Base-by-base conservation (phyloP, 1,140 invertebrate species). In the Sarcophaga bullata region DNA sequence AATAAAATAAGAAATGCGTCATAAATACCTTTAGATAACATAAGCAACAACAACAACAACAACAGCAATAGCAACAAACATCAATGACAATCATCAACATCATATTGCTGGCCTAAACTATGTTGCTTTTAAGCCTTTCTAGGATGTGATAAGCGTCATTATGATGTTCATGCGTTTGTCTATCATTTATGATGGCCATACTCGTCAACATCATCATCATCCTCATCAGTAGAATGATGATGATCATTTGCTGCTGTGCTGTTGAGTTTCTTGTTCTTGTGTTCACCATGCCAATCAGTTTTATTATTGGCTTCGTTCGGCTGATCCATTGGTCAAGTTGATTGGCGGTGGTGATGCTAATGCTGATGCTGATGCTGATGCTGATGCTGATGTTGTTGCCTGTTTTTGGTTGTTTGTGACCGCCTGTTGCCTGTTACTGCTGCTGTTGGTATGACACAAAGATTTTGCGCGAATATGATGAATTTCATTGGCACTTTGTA, bases 401-500 rank as follows among this genome's bases (percentile, higher is more conserved):
- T 52, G 19, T 5, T 19, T 62, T 11, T 68, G 68, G 68, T 8
- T 76, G 46, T 15, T 15, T 75, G 73, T 62, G 17, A 7, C 17
- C 7, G 62, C 19, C 17, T 68, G 15, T 68, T 25, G 8, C 17
- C 54, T n/a, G 54, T 68, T 68, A 19, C 58, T 19, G 73, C 73
- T 47, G 15, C 25, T 46, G 73, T 15, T 73, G 73, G 48, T 76
- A 49, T 76, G 73, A 76, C 47, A 76, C 73, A 76, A 48, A 48
- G 73, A 76, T 47, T 75, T 75, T 15, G 52, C 19, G 73, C 73
- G 73, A 76, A 76, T 76, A 76, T 76, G 73, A 76, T 76, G 49
- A 76, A 76, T 76, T 76, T 76, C 73, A 76, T 76, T 76, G 73
- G 73, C 73, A 76, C 73, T 76, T 76, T 76, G 73, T 48, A 48